A percentile compares a stretch with the other conserved stretches of the same genome.
These are phyloP conservation scores for Sussaba pulchella DNA, from an alignment of 2,888 invertebrate species.

Conservation along the genomic window DNA sequence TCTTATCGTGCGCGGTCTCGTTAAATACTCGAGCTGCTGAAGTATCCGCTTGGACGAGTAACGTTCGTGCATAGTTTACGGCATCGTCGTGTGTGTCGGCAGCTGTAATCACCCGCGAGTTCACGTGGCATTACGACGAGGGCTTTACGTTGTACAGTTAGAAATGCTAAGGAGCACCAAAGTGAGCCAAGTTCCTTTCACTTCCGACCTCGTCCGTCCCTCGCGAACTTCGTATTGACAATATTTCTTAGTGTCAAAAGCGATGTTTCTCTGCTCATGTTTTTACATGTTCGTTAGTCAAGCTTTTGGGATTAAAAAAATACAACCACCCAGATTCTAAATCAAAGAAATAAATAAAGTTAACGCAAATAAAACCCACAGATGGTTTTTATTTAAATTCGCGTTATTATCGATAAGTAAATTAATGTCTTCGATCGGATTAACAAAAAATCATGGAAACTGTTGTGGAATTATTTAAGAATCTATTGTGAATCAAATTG, in stretches of 20 bases:
- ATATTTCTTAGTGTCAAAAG: slow-evolving; percentile 68
- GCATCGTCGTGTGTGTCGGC: slow-evolving; percentile 16
- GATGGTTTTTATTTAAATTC: too few relatives aligned
- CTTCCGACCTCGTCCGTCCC: slow-evolving; percentile 75
- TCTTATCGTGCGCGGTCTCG: background rate
- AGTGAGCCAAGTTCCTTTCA: slow-evolving; percentile 75
- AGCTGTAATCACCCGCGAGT: slow-evolving; percentile 57
- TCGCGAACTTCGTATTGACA: slow-evolving; percentile 16
- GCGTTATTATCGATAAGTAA: too few relatives aligned
- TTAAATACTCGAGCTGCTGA: slow-evolving; percentile 16
- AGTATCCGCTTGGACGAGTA: slow-evolving; percentile 27
- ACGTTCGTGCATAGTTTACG: slow-evolving; percentile 1
- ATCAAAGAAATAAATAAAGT: background rate
- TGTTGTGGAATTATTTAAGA: too few relatives aligned
- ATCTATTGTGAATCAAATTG: too few relatives aligned
- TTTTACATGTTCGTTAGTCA: background rate
- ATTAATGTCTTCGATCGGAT: too few relatives aligned
- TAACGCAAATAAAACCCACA: too few relatives aligned
- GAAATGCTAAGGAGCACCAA: slow-evolving; percentile 46
- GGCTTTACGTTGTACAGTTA: slow-evolving; percentile 61
- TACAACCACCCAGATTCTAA: background rate
- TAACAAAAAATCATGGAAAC: too few relatives aligned
- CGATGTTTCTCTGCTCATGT: slow-evolving; percentile 38
- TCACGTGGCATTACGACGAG: slow-evolving; percentile 35
- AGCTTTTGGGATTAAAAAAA: background rate